Base-by-base conservation (phyloP, 1,140 invertebrate genomes). In the Drosophila equinoxialis region DNA sequence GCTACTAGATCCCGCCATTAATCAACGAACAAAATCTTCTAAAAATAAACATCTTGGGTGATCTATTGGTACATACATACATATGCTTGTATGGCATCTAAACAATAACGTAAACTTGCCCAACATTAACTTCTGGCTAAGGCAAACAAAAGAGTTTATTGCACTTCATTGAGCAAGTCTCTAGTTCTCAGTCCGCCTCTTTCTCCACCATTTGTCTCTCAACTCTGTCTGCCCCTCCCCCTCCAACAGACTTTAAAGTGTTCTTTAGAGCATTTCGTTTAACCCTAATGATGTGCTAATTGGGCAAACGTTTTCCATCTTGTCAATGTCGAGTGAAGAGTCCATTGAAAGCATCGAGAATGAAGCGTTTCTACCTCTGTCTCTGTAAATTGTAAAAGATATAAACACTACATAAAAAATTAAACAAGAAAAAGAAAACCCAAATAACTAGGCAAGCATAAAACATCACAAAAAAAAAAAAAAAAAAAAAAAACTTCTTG, bases 131-230 rank as follows among this genome's bases (percentile, higher is more conserved):
- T 85, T 86, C 82, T 77, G 65, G 71, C 72, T 76, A 74, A 75
- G 68, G 77, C 77, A 89, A 84, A 90, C 84, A 87, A 89, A 59
- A 57, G 68, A 89, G 84, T 89, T 89, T 87, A 89, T 83, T 89
- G 84, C 84, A 84, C 84, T 89, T 74, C 73, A 60, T 79, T 68
- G 10, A 51, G 62, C 65, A 59, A 42, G 20, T n/a, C 8, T 41
- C n/a, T 33, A 37, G 8, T 37, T 37, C 30, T 10, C 8, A 37
- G 35, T 10, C 6, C 6, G 6, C 26, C 2, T 8, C 39, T 6
- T 37, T 61, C 55, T n/a, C 23, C 51, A 6, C n/a, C 17, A 39
- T 39, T 39, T 13, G 37, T 39, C 37, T 39, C 11, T 39, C 37
- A 39, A 13, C 37, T 39, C 11, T 39, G 10, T 3, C 37, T 39